Evolutionary conservation across 2,797 vertebrate genomes (phyloP).

Genomic region (Antrozous pallidus): DNA sequence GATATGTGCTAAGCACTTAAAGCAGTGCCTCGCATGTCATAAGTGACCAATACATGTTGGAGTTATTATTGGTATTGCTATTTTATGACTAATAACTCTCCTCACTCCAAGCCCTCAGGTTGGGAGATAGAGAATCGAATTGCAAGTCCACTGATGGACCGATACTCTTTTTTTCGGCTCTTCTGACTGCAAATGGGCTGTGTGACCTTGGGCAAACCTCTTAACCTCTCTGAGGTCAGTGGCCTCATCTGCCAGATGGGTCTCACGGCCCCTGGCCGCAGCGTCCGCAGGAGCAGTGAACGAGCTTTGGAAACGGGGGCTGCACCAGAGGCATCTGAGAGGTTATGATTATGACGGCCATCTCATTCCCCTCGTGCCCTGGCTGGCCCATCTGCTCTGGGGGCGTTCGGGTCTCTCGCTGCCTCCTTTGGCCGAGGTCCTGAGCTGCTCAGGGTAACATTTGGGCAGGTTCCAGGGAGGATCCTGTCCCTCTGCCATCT

Average conservation of each 20-base stretch:
- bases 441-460: slow-evolving; percentile 49
- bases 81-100: not conserved
- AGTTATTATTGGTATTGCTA: not conserved
- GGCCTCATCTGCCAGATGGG: slow-evolving; percentile 50
- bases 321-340: slow-evolving; percentile 65
- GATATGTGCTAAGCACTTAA: not conserved
- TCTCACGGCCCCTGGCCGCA: not conserved
- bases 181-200: not conserved
- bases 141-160: not conserved
- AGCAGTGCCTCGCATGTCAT: not conserved
- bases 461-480: slow-evolving; percentile 58
- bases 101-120: not conserved
- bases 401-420: slow-evolving; percentile 28
- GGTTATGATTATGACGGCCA: not conserved
- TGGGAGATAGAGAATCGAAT: not conserved
- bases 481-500: slow-evolving; percentile 47
- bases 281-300: slow-evolving; percentile 39
- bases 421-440: slow-evolving; percentile 50
- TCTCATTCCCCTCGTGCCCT: not conserved
- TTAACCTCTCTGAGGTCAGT: slow-evolving; percentile 57
- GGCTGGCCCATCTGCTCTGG: slow-evolving; percentile 70
- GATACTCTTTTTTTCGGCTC: not conserved
- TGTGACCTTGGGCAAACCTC: slow-evolving; percentile 62
- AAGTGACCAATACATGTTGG: not conserved
- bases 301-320: slow-evolving; percentile 18